phyloP scores from a whole-genome alignment of 2,888 invertebrate genomes.

The Harpagoxenus sublaevis region DNA sequence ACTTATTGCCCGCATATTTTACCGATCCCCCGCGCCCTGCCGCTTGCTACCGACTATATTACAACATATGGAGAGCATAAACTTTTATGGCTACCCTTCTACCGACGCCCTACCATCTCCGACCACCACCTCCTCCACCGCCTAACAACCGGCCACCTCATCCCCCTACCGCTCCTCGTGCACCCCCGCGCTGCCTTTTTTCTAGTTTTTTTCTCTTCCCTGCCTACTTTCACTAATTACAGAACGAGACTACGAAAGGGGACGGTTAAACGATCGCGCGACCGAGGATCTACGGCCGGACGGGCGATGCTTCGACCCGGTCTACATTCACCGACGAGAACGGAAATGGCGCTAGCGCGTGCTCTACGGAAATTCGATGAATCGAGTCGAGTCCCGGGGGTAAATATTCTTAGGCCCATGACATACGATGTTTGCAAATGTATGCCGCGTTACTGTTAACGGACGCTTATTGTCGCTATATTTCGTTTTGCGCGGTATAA shows the following conservation, averaged over 20 bases:
- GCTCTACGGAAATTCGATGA: conserved; percentile 58
- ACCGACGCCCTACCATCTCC: conserved; percentile 74
- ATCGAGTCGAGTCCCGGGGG: conserved; percentile 35
- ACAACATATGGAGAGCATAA: conserved; percentile 87
- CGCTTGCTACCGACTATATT: conserved; percentile 85
- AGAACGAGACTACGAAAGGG: conserved; percentile 67
- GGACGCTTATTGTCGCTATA: not conserved
- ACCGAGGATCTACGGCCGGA: conserved; percentile 56
- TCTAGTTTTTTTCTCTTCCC: conserved; percentile 66
- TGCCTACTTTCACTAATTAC: conserved; percentile 82
- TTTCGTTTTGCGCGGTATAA: not conserved
- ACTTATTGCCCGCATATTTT: conserved; percentile 87
- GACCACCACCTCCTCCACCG: conserved; percentile 66
- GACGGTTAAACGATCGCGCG: conserved; percentile 66
- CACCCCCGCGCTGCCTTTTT: conserved; percentile 69
- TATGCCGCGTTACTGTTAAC: conserved; percentile 5
- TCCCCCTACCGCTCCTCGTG: conserved; percentile 48
- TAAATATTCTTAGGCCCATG: conserved; percentile 47
- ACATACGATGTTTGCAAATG: conserved; percentile 22
- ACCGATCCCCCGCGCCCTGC: conserved; percentile 85
- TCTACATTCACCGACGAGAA: conserved; percentile 38
- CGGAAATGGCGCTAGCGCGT: conserved; percentile 43
- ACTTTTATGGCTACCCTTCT: conserved; percentile 86
- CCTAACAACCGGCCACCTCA: conserved; percentile 70
- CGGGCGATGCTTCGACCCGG: conserved; percentile 50